These are phyloP conservation scores for Nebria ingens DNA, from an alignment of 1,140 invertebrate species.

Conservation along the genomic window DNA sequence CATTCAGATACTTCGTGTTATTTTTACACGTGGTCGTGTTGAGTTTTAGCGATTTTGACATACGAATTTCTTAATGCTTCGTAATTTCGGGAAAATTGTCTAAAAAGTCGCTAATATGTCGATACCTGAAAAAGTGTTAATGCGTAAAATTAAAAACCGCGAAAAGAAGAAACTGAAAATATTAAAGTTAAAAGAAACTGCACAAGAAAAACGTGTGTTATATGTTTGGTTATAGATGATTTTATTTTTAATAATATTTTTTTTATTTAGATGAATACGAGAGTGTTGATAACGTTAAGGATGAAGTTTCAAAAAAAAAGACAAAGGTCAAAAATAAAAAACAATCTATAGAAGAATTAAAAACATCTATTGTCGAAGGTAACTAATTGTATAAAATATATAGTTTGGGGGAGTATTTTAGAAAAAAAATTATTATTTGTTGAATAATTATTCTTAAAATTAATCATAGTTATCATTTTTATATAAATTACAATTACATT, in stretches of 20 bases:
- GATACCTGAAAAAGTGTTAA: conserved; percentile 62
- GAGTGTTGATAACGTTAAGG: too few species aligned
- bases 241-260: conserved; percentile 17
- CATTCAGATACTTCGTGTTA: neutral
- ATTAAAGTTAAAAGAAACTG: conserved; percentile 41
- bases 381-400: too few species aligned
- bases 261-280: conserved; percentile 1
- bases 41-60: too few species aligned
- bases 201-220: conserved; percentile 21
- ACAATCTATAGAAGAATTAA: conserved; percentile 22
- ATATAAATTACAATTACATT: too few species aligned
- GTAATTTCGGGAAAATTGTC: too few species aligned
- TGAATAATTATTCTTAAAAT: too few species aligned
- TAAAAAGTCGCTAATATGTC: conserved; percentile 54
- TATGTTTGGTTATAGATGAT: conserved; percentile 11
- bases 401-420: too few species aligned
- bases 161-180: conserved; percentile 59
- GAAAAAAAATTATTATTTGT: too few species aligned
- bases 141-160: conserved; percentile 65
- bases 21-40: neutral
- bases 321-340: conserved; percentile 33
- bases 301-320: conserved; percentile 15
- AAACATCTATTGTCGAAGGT: too few species aligned
- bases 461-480: too few species aligned
- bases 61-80: too few species aligned